phyloP scores from a whole-genome alignment of 2,797 vertebrate genomes.

The Ctenopoma kingsleyae region DNA sequence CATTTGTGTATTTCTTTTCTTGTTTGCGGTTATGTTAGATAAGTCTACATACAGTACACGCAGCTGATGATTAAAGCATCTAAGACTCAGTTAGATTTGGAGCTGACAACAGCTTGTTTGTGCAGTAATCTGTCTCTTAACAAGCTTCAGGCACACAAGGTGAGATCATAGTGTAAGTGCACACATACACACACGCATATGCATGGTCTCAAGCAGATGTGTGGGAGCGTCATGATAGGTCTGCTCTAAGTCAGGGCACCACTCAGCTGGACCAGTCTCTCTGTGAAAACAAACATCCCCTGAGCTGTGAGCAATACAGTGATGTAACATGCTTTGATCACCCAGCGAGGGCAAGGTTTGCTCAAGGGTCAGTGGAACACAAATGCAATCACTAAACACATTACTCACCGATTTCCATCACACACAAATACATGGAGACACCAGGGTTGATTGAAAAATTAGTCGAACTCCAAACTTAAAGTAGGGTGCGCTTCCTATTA shows the following conservation, averaged over 20 bases:
- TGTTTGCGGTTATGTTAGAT: slow-evolving; percentile 40
- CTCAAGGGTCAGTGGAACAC: slow-evolving; percentile 79
- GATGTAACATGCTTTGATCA: slow-evolving; percentile 80
- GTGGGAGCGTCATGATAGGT: slow-evolving; percentile 73
- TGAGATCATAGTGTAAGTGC: slow-evolving; percentile 82
- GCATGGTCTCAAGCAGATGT: slow-evolving; percentile 63
- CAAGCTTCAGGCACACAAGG: slow-evolving; percentile 86
- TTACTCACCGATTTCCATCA: slow-evolving; percentile 56
- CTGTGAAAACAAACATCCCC: slow-evolving; percentile 83
- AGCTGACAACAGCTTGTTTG: slow-evolving; percentile 76
- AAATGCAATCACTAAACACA: slow-evolving; percentile 76
- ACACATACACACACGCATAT: slow-evolving; percentile 53
- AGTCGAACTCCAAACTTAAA: slow-evolving; percentile 33
- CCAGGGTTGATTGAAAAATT: slow-evolving; percentile 22
- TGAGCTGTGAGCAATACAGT: slow-evolving; percentile 59
- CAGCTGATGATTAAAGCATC: slow-evolving; percentile 51
- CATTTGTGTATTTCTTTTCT: slow-evolving; percentile 28
- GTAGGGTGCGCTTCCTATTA: slow-evolving; percentile 26
- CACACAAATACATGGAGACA: slow-evolving; percentile 19
- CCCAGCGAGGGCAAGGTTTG: slow-evolving; percentile 72
- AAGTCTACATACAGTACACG: slow-evolving; percentile 35
- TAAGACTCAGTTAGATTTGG: slow-evolving; percentile 42
- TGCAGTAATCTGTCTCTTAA: slow-evolving; percentile 81
- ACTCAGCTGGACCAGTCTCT: slow-evolving; percentile 54
- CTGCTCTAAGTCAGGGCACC: slow-evolving; percentile 84